Evolutionary conservation across 2,113 vertebrate species (phyloP), one percentile per base, ranked within the genome.

Genomic region (Phyllostomus hastatus): DNA sequence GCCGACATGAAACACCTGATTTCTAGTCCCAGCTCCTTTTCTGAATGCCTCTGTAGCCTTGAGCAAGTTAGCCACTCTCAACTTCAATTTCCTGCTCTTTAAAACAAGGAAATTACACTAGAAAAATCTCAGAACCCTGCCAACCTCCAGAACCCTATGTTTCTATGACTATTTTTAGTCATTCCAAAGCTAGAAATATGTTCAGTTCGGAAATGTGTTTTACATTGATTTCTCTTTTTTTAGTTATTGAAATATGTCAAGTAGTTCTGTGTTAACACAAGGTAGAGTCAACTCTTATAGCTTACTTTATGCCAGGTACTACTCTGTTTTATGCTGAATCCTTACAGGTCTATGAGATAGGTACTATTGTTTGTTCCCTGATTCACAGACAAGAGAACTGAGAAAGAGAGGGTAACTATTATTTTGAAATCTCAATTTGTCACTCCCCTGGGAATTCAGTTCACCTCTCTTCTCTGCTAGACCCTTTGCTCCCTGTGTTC

Each of bases 91-190:
- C 15, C 38, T 90, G 52, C 52, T 72, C 66, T 78, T 76, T 69
- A 43, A 95, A 61, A 61, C 14, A 35, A 93, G 46, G n/a, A 94
- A 72, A 79, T 46, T 26, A 12, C 10, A 26, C 70, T 79, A 75
- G 84, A 72, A 90, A 67, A 86, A 82, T 79, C 67, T 92, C 48
- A 79, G 52, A 89, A 59, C 10, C 1, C n/a, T 75, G 43, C 59
- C 78, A 48, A 19, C 35, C 64, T 82, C 59, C 10, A n/a, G 90
- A 95, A 50, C 26, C 9, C 22, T 16, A 11, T 43, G n/a, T 24
- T 72, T 95, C 52, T 93, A 12, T 75, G 81, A 79, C 67, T 87
- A 54, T 83, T 78, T 91, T 93, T 66, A 76, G 22, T 64, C 57
- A 70, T 75, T 79, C 48, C 33, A 87, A 80, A 92, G 35, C 69